A percentile compares a stretch with the other conserved stretches of the same genome.
Evolutionary conservation across 2,888 invertebrate genomes (phyloP).

Genomic region (Diloba caeruleocephala): DNA sequence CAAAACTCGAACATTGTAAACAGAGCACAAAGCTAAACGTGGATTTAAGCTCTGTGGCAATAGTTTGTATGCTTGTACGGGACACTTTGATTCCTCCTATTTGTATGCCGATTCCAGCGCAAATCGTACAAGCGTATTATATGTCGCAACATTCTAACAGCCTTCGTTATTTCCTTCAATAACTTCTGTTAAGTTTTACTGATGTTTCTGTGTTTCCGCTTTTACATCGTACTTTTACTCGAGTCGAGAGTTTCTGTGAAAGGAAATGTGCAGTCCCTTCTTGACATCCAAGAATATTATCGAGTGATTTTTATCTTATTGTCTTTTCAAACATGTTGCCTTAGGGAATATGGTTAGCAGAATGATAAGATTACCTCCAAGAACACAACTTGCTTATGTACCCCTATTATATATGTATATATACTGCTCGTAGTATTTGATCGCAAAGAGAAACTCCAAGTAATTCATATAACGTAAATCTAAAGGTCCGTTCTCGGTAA

Average conservation of each 20-base stretch:
- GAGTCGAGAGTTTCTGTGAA: conserved; percentile 9
- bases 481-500: too few species aligned
- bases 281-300: background rate
- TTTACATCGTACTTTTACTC: background rate
- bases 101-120: conserved; percentile 43
- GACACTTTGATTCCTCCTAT: conserved; percentile 63
- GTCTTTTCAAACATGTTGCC: background rate
- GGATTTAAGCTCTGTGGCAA: conserved; percentile 58
- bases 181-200: conserved; percentile 15
- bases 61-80: conserved; percentile 55
- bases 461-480: too few species aligned
- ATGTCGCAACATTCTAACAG: conserved; percentile 13
- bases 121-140: conserved; percentile 27
- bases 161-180: conserved; percentile 23
- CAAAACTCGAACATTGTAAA: conserved; percentile 58
- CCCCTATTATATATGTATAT: too few species aligned
- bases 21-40: conserved; percentile 66
- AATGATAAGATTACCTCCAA: too few species aligned
- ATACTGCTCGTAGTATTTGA: too few species aligned
- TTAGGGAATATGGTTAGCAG: too few species aligned
- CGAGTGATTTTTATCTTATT: background rate
- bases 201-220: conserved; percentile 9
- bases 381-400: too few species aligned
- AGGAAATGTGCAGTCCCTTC: conserved; percentile 8
- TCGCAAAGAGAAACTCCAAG: too few species aligned